A percentile compares a stretch with the other conserved stretches of the same genome.
Conservation (phyloP, 2,113 vertebrate genomes). For the Gallinago undulata region DNA sequence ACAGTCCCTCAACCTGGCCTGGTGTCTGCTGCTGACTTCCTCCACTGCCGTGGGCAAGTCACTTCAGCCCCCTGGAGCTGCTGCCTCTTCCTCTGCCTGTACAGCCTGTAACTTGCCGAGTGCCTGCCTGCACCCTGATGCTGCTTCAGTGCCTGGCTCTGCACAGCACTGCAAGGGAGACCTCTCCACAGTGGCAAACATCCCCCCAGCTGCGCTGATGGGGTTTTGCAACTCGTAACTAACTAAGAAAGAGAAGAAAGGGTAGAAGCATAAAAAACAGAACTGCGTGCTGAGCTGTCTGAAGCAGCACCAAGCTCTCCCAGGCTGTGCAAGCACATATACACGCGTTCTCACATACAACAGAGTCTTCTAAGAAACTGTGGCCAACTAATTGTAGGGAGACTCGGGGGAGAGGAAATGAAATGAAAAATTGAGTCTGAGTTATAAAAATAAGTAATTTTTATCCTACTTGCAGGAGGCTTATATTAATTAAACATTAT, state of each 20-base stretch:
- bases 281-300: neutral
- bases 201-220: neutral
- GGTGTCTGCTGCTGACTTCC: neutral
- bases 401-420: constrained; percentile 77
- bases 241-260: neutral
- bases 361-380: constrained; percentile 42
- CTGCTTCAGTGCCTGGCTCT: neutral
- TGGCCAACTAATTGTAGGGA: constrained; percentile 73
- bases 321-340: neutral
- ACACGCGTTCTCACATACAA: neutral
- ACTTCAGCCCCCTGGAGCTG: neutral
- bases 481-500: constrained; percentile 88
- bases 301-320: neutral
- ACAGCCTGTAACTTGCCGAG: neutral
- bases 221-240: neutral
- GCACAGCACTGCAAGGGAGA: neutral
- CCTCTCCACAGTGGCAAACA: neutral
- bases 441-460: constrained; percentile 85
- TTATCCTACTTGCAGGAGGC: constrained; percentile 76
- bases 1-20: neutral
- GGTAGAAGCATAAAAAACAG: neutral
- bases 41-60: neutral
- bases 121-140: rapidly evolving
- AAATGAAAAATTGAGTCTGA: constrained; percentile 76
- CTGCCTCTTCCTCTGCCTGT: neutral